Conservation (phyloP, 2,888 invertebrate genomes). For the Sinohyriopsis cumingii region DNA sequence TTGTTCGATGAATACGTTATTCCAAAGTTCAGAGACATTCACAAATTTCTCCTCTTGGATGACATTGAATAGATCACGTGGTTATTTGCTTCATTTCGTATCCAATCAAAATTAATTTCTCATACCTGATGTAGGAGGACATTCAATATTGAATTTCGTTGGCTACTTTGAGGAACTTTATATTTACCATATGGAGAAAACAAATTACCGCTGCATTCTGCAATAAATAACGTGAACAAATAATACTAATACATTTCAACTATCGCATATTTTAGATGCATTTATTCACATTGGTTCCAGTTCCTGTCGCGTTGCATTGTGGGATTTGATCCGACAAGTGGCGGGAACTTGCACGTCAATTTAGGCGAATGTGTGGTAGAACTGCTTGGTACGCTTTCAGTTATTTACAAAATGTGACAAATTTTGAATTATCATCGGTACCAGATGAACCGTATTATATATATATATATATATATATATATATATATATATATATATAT, state of each 20-base stretch:
- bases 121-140: conserved; percentile 3
- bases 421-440: background rate
- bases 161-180: too few relatives aligned
- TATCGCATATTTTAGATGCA: too few relatives aligned
- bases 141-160: too few relatives aligned
- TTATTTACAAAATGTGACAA: background rate
- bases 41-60: conserved; percentile 24
- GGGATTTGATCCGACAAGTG: background rate
- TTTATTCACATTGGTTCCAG: too few relatives aligned
- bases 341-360: background rate
- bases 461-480: too few relatives aligned
- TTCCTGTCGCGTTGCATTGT: too few relatives aligned
- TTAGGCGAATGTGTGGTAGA: conserved; percentile 45
- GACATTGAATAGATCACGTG: conserved; percentile 49
- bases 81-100: background rate
- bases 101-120: conserved; percentile 23
- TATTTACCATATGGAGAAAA: too few relatives aligned
- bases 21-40: conserved; percentile 9
- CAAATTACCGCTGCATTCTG: too few relatives aligned
- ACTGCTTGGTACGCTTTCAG: conserved; percentile 43
- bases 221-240: too few relatives aligned
- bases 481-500: too few relatives aligned
- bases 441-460: background rate
- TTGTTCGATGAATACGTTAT: conserved; percentile 4
- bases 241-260: too few relatives aligned